phyloP scores from a whole-genome alignment of 2,797 vertebrate genomes.

The Orestias chungarensis region DNA sequence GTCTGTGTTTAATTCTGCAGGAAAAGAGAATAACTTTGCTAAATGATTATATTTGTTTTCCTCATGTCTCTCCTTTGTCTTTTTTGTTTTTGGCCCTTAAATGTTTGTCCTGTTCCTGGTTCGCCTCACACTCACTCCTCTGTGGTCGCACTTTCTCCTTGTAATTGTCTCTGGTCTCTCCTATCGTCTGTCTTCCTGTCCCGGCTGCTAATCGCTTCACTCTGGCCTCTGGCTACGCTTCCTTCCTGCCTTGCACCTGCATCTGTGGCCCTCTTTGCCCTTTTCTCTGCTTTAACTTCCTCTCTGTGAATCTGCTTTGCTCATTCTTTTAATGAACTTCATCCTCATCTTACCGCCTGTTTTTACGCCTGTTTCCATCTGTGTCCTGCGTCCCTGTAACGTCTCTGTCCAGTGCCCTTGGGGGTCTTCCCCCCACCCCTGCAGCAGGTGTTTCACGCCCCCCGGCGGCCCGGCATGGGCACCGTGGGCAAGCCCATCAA shows the following conservation, averaged over 20 bases:
- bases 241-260: constrained; percentile 42
- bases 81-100: neutral
- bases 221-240: constrained; percentile 39
- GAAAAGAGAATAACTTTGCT: constrained; percentile 15
- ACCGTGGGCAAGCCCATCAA: constrained; percentile 99
- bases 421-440: constrained; percentile 92
- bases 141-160: constrained; percentile 22
- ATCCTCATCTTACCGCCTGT: neutral
- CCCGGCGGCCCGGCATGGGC: constrained; percentile 95
- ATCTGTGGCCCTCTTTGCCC: constrained; percentile 7
- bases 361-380: neutral
- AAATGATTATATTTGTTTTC: constrained; percentile 22
- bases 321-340: neutral
- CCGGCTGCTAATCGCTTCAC: constrained; percentile 26
- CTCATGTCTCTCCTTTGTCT: constrained; percentile 1
- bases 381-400: constrained; percentile 2
- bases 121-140: constrained; percentile 8
- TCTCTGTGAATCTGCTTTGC: neutral
- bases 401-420: constrained; percentile 77
- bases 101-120: constrained; percentile 26
- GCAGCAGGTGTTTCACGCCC: constrained; percentile 99
- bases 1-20: neutral
- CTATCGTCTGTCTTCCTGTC: constrained; percentile 48
- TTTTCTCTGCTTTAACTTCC: constrained; percentile 25
- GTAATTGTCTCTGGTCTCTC: constrained; percentile 19